Evolutionary conservation across 2,113 vertebrate species (phyloP).

Genomic region (Gopherus evgoodei): DNA sequence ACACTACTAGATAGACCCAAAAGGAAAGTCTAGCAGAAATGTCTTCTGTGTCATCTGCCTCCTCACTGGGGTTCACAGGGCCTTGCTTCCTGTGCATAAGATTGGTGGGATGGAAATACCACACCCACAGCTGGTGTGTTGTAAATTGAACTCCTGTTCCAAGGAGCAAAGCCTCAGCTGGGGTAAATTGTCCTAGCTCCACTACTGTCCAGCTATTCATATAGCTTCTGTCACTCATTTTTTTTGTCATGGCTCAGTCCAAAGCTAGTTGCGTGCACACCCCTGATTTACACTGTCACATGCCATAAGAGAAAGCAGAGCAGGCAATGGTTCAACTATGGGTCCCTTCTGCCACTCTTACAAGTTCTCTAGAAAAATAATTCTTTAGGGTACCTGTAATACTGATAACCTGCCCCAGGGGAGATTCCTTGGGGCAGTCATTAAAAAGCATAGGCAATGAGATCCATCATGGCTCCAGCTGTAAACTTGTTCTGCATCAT

Average conservation of each 20-base stretch:
- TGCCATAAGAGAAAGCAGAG: background rate
- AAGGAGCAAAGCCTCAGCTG: background rate
- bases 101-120: background rate
- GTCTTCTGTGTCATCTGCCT: background rate
- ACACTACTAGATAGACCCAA: background rate
- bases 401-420: background rate
- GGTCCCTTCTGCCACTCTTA: background rate
- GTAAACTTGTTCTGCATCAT: background rate
- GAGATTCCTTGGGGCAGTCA: background rate
- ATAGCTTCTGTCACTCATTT: background rate
- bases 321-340: background rate
- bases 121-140: background rate
- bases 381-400: background rate
- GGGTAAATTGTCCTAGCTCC: background rate
- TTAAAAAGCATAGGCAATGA: background rate
- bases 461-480: background rate
- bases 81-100: background rate
- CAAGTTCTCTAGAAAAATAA: background rate
- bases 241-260: background rate
- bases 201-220: rapidly evolving
- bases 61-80: background rate
- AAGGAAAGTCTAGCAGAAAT: background rate
- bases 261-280: background rate
- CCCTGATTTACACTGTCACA: background rate
- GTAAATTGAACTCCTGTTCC: background rate